Percentiles rank a stretch among this genome's conserved stretches.
phyloP scores from a whole-genome alignment of 2,888 invertebrate genomes.

The Apoderus coryli region DNA sequence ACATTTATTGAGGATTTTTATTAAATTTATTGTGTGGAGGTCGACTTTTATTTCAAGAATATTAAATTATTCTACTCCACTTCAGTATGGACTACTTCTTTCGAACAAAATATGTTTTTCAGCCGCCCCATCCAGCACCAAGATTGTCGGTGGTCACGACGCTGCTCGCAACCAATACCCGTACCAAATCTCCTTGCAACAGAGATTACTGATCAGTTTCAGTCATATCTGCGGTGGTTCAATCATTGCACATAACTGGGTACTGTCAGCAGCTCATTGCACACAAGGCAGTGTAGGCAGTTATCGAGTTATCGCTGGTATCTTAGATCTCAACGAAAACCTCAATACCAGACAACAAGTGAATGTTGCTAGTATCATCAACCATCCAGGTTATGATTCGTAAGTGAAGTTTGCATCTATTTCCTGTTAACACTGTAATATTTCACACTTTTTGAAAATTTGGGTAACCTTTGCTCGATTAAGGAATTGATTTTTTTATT shows the following conservation, averaged over 20 bases:
- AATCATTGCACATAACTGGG: conserved; percentile 21
- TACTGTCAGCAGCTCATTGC: conserved; percentile 13
- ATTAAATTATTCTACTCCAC: too few species aligned
- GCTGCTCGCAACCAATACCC: conserved; percentile 35
- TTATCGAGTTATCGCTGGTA: conserved; percentile 22
- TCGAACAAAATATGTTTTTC: too few species aligned
- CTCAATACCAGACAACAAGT: conserved; percentile 10
- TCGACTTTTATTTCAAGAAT: too few species aligned
- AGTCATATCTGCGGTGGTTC: conserved; percentile 32
- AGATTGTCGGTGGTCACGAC: conserved; percentile 34
- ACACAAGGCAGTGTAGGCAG: conserved; percentile 14
- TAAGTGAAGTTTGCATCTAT: too few species aligned
- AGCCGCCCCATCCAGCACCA: conserved; percentile 4
- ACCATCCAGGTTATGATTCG: conserved; percentile 12
- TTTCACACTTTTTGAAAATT: too few species aligned
- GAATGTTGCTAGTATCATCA: conserved; percentile 7
- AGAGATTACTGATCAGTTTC: conserved; percentile 21
- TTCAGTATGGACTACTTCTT: too few species aligned
- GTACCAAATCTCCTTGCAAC: conserved; percentile 34
- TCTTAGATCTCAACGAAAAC: conserved; percentile 17
- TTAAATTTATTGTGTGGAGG: too few species aligned
- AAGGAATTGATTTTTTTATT: too few species aligned
- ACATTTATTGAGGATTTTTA: too few species aligned
- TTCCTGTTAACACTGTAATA: too few species aligned
- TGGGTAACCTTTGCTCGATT: too few species aligned